Base-by-base conservation (phyloP, 2,797 vertebrate species). In the Nannoperca obscura region DNA sequence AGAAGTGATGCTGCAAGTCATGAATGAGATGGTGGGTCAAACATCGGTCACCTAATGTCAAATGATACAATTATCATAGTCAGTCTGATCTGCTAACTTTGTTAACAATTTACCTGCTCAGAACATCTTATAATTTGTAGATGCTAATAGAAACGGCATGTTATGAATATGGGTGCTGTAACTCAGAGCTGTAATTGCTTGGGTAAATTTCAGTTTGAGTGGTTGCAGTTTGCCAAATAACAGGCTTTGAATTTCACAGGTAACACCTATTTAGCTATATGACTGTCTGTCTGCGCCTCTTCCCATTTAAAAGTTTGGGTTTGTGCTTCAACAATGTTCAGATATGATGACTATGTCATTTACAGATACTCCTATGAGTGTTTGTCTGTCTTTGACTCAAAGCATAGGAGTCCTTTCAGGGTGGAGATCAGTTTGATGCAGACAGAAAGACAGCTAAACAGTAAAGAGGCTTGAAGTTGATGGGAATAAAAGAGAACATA, bases 261-360 rank as follows among this genome's bases (percentile, higher is more conserved):
- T 87, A 76, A 76, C 74, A 71, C 71, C 74, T 76, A 69, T 76
- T 87, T 84, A 84, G 58, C 64, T 68, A 62, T 85, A 84, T 91
- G 86, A 91, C 78, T 90, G 67, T 88, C 40, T 85, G 91, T 89
- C 90, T 92, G 80, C 65, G 59, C 71, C 49, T 66, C 54, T 87
- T 83, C 83, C 81, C 55, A 63, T 76, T 86, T 44, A 80, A 66
- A 76, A 59, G 59, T 65, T 85, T 63, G 49, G 67, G 80, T 92
- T 82, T 88, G 44, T 60, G 70, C 76, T 74, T 65, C 54, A 69
- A 20, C 69, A 66, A 1, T 47, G 46, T 60, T 80, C 59, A 83
- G 66, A 74, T 76, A 46, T 12, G 12, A 68, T 22, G 42, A 38
- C 42, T 1, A n/a, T 85, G 83, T 86, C 85, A 88, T 89, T 82